Evolutionary conservation across 2,888 invertebrate genomes (phyloP).

Genomic region (Pterostichus madidus): DNA sequence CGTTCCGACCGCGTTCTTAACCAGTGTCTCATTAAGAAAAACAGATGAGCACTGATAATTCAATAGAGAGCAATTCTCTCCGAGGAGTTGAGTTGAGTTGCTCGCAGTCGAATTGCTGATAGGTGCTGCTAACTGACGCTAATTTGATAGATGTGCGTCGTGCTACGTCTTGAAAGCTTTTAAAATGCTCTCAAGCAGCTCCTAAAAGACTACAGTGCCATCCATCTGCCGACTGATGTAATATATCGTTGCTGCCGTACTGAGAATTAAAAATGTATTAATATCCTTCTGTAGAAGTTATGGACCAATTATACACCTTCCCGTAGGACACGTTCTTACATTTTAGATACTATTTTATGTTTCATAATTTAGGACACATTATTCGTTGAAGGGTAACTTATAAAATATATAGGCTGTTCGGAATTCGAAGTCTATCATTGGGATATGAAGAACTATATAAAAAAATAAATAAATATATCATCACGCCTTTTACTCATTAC

Average conservation of each 20-base stretch:
- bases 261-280: conserved; percentile 58
- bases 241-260: conserved; percentile 14
- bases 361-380: too few species aligned
- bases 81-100: neutral
- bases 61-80: conserved; percentile 53
- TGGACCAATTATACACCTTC: conserved; percentile 9
- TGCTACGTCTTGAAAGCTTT: conserved; percentile 43
- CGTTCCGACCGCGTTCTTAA: conserved; percentile 21
- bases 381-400: too few species aligned
- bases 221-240: conserved; percentile 9
- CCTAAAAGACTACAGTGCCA: conserved; percentile 20
- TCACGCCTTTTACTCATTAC: too few species aligned
- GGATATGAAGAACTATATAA: too few species aligned
- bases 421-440: too few species aligned
- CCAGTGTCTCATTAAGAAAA: conserved; percentile 60
- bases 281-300: conserved; percentile 18
- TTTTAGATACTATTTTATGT: too few species aligned
- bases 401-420: too few species aligned
- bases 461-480: too few species aligned
- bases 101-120: conserved; percentile 44
- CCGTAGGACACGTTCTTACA: too few species aligned
- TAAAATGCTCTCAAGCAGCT: conserved; percentile 56
- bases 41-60: conserved; percentile 62
- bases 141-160: conserved; percentile 59
- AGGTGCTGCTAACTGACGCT: conserved; percentile 59